Conservation (phyloP, 2,797 vertebrate genomes). For the Fistularia commersonii region DNA sequence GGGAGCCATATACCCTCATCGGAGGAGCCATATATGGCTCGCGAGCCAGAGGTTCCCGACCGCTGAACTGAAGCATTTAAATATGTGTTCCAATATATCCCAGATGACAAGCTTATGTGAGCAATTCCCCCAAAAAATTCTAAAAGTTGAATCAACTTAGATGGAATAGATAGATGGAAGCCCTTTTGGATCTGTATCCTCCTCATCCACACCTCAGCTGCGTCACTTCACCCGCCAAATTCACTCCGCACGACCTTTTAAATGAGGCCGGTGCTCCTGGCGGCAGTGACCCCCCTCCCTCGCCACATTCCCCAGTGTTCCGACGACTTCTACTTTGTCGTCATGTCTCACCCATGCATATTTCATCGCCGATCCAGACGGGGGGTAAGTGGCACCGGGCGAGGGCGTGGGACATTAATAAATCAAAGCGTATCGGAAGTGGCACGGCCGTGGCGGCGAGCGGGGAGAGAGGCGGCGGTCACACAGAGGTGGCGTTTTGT, state of each 20-base stretch:
- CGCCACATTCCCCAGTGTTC: slow-evolving; percentile 12
- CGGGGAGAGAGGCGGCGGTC: neutral
- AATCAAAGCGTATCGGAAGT: slow-evolving; percentile 39
- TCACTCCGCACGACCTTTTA: slow-evolving; percentile 29
- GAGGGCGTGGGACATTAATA: slow-evolving; percentile 45
- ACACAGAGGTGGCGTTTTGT: neutral
- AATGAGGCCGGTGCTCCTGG: slow-evolving; percentile 33
- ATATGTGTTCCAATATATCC: no score
- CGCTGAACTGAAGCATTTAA: no score
- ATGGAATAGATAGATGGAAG: no score
- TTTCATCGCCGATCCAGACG: slow-evolving; percentile 49
- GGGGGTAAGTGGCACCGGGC: slow-evolving; percentile 44
- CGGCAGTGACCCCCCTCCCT: slow-evolving; percentile 6
- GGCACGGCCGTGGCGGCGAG: slow-evolving; percentile 2
- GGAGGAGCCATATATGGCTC: no score
- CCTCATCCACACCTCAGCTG: slow-evolving; percentile 3
- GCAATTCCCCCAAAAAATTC: no score
- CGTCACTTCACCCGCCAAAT: slow-evolving; percentile 7
- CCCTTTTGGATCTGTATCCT: no score
- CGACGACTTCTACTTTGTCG: slow-evolving; percentile 38
- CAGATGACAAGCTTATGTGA: no score
- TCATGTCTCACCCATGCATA: slow-evolving; percentile 52
- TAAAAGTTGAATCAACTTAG: no score
- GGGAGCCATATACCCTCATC: no score
- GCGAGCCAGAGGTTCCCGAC: no score